These are phyloP conservation scores for Ryuthela nishihirai DNA, from an alignment of 2,888 invertebrate species.

Conservation along the genomic window DNA sequence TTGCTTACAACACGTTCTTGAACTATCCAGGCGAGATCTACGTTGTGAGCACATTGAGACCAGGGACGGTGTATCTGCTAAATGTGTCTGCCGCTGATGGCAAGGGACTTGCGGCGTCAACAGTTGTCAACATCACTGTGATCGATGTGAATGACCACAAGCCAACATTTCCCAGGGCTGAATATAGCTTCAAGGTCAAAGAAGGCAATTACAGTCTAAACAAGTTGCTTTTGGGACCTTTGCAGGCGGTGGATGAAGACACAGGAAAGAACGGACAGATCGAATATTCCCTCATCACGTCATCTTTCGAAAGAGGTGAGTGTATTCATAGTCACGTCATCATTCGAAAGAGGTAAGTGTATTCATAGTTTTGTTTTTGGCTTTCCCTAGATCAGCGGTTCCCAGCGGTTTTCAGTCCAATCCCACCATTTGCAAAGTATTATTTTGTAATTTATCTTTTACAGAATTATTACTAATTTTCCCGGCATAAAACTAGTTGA, in stretches of 20 bases:
- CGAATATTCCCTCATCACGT: slow-evolving; percentile 57
- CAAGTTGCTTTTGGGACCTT: slow-evolving; percentile 63
- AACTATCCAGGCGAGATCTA: slow-evolving; percentile 45
- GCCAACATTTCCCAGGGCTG: slow-evolving; percentile 74
- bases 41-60: slow-evolving; percentile 42
- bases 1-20: too few species aligned
- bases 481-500: too few species aligned
- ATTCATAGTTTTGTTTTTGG: too few species aligned
- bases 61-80: slow-evolving; percentile 50
- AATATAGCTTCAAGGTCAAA: slow-evolving; percentile 75
- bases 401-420: too few species aligned
- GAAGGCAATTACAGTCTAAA: slow-evolving; percentile 69
- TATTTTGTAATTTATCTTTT: too few species aligned
- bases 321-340: background rate
- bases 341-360: slow-evolving; percentile 24
- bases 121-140: slow-evolving; percentile 67
- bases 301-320: slow-evolving; percentile 36
- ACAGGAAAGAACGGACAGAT: slow-evolving; percentile 74
- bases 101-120: slow-evolving; percentile 65
- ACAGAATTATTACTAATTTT: too few species aligned
- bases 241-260: slow-evolving; percentile 74
- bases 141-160: slow-evolving; percentile 70
- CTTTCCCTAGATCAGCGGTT: too few species aligned
- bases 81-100: slow-evolving; percentile 72
- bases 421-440: too few species aligned